These are phyloP conservation scores for Zaprionus nigranus DNA, from an alignment of 1,140 invertebrate species.

Conservation along the genomic window DNA sequence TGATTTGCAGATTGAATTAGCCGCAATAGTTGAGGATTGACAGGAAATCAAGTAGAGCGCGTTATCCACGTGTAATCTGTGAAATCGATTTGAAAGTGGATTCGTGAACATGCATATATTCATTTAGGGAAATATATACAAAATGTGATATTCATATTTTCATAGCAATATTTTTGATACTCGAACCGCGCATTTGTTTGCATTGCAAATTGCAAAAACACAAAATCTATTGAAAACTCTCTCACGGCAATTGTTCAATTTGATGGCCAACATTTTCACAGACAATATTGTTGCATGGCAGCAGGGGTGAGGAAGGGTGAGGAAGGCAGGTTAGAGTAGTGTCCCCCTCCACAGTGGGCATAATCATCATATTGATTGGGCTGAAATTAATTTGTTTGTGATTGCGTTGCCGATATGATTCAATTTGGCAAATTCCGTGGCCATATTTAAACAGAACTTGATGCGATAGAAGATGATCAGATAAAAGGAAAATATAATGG, in stretches of 20 bases:
- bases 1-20: not conserved
- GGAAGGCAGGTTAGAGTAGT: not conserved
- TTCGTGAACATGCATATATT: not conserved
- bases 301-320: not conserved
- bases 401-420: conserved; percentile 45
- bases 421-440: conserved; percentile 44
- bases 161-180: conserved; percentile 23
- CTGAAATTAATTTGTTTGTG: conserved; percentile 49
- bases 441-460: not conserved
- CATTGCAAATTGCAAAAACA: conserved; percentile 36
- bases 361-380: conserved; percentile 48
- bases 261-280: conserved; percentile 27
- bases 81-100: not conserved
- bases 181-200: conserved; percentile 20
- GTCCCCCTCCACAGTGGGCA: not conserved
- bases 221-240: conserved; percentile 32
- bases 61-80: not conserved
- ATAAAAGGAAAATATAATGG: not conserved
- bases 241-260: conserved; percentile 32
- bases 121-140: not conserved
- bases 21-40: not conserved
- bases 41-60: not conserved
- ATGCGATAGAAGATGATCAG: not conserved
- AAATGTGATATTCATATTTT: conserved; percentile 9
- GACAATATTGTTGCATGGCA: conserved; percentile 35